Base-by-base conservation (phyloP, 2,797 vertebrate species). In the Eutrigla gurnardus region DNA sequence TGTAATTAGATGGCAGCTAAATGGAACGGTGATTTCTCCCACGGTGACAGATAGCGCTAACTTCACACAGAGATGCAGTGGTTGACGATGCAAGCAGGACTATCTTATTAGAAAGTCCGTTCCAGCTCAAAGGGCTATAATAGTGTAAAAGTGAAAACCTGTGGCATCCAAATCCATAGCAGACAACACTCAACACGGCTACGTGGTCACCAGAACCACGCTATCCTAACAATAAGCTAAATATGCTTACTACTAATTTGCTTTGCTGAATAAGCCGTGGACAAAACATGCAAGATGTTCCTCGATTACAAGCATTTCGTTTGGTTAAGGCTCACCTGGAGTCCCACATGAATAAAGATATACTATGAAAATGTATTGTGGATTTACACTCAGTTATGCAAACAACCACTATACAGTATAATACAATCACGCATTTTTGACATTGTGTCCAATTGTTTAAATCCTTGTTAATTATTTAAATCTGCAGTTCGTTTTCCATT, bases 21-120 rank as follows among this genome's bases (percentile, higher is more conserved):
- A 83, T 67, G 80, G 78, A 85, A 79, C 80, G 77, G 75, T 75
- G 76, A 75, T 70, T 68, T 65, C 53, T 73, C 60, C 70, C 63
- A 12, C 60, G 35, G 59, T 76, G 65, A 74, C 54, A 68, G 70
- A 77, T 40, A 68, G 80, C 15, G 53, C 50, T 45, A 59, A 78
- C 77, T 70, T 77, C 70, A 71, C 64, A 58, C 63, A 35, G 57
- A 80, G 49, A 66, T 64, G 66, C 62, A 49, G 65, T 49, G 33
- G 4, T 36, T 42, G 59, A 61, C 36, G 58, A 60, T 46, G 65
- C 42, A 3, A 70, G 49, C 70, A 52, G 39, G 60, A 63, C 57
- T 42, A 55, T 47, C 52, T 70, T 46, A 47, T 73, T 58, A 53
- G 25, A 47, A 75, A 70, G 45, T 43, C 33, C 78, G 60, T 58